These are phyloP conservation scores for Neopipo cinnamomea DNA, from an alignment of 2,113 vertebrate genomes.

Conservation along the genomic window DNA sequence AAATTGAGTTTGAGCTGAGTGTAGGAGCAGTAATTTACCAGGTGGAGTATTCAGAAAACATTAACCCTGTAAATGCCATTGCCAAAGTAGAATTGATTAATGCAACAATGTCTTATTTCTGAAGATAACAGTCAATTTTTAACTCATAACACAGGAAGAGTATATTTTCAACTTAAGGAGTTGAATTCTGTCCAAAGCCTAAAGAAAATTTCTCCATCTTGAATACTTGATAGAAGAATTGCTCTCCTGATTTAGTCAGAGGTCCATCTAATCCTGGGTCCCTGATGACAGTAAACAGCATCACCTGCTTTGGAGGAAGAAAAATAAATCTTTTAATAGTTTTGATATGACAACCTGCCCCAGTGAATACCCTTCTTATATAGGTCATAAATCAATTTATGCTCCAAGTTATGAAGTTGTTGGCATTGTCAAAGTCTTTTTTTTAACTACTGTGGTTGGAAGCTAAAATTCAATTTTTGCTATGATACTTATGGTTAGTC, in stretches of 20 bases:
- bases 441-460: neutral
- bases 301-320: neutral
- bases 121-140: neutral
- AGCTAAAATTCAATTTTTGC: neutral
- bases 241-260: neutral
- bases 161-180: neutral
- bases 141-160: neutral
- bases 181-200: neutral
- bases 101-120: neutral
- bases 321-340: neutral
- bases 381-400: neutral
- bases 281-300: neutral
- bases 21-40: constrained; percentile 42
- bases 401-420: neutral
- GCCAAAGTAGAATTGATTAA: neutral
- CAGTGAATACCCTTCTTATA: neutral
- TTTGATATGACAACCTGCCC: neutral
- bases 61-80: constrained; percentile 27
- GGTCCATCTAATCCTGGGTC: neutral
- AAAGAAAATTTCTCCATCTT: neutral
- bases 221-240: neutral
- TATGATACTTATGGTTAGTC: neutral
- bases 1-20: constrained; percentile 55
- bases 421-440: neutral
- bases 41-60: constrained; percentile 22